A percentile compares a stretch with the other conserved stretches of the same genome.
Evolutionary conservation across 1,140 invertebrate species (phyloP).

Genomic region (Catajapyx aquilonaris): DNA sequence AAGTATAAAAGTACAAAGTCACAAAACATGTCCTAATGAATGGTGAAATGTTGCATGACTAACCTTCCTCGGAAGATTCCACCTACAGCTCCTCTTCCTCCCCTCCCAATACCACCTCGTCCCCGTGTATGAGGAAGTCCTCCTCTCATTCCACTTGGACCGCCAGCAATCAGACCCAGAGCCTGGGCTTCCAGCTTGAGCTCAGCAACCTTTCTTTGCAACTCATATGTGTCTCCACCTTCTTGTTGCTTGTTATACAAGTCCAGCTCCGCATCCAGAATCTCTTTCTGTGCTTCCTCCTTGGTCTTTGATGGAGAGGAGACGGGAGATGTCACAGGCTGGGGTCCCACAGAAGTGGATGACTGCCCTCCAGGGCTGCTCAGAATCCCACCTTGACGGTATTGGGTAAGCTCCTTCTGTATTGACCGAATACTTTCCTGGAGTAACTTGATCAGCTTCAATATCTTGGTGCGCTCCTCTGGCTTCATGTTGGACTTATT

Average conservation of each 20-base stretch:
- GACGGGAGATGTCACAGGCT: too few species aligned
- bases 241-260: conserved; percentile 62
- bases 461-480: conserved; percentile 40
- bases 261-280: conserved; percentile 71
- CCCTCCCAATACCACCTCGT: conserved; percentile 7
- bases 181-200: conserved; percentile 37
- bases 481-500: conserved; percentile 26
- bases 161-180: conserved; percentile 18
- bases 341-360: too few species aligned
- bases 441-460: conserved; percentile 49
- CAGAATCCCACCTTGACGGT: too few species aligned
- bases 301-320: too few species aligned
- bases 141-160: conserved; percentile 7
- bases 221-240: conserved; percentile 46
- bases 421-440: conserved; percentile 24
- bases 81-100: conserved; percentile 5
- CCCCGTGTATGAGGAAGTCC: conserved; percentile 6
- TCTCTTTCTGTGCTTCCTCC: conserved; percentile 60
- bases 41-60: neutral
- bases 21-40: neutral
- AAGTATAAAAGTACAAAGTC: too few species aligned
- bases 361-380: too few species aligned
- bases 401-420: neutral
- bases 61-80: conserved; percentile 8
- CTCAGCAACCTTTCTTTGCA: conserved; percentile 46